Evolutionary conservation across 2,888 invertebrate genomes (phyloP), one percentile per base, ranked within the genome.

Genomic region (Tetropium fuscum): DNA sequence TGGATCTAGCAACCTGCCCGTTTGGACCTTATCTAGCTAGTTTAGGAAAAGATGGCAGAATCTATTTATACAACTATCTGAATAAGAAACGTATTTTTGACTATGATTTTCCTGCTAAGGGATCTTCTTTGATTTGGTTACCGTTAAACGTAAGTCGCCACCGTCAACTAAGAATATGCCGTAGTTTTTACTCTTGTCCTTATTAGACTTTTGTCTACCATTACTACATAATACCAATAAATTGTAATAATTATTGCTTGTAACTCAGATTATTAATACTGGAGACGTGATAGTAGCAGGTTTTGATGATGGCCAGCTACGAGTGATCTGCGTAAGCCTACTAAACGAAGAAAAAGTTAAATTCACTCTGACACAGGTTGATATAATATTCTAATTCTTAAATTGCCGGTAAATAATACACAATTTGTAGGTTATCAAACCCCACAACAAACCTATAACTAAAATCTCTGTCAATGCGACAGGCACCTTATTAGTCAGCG

Each of bases 21-120:
- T 84, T 87, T 58, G 88, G 89, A 7, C 86, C 89, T 0, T 88
- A 91, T 62, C 78, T 94, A 1, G 87, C 90, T 2, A 90, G 92
- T 0, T 84, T 91, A 0, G 94, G 94, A 0, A 81, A 83, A 61
- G 91, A 91, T 64, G 92, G 95, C 2, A 86, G 88, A 49, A 75
- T 96, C 1, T 87, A 90, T 66, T 82, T 94, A 1, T 93, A 92
- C 74, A 87, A 92, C 74, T 93, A 91, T 60, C 74, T 84, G 0
- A 79, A 80, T 0, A 87, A 87, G 68, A 79, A 79, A 16, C 79
- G 91, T 8, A 75, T 93, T 4, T 83, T 88, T 18, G 84, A 86
- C 61, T 85, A 88, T 64, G 84, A 86, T 53, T 92, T 88, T 76
- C 84, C 83, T 0, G 83, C 85, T 0, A 78, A 84, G 16, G 85